Conservation (phyloP, 1,140 invertebrate species). For the Scaptomyza pallida region DNA sequence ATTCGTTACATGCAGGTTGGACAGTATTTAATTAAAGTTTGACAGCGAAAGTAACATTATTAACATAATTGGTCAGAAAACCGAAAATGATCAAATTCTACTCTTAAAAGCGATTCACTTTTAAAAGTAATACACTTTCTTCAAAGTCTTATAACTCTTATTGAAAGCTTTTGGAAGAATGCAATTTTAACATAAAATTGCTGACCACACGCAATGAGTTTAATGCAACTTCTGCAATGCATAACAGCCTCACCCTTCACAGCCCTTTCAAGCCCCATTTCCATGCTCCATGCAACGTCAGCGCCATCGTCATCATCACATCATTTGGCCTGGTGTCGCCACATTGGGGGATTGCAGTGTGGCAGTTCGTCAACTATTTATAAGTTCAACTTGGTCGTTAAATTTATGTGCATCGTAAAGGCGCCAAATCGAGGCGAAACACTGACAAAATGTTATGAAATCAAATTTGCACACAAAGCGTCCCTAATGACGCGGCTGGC, state of each 20-base stretch:
- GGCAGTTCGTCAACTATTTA: slow-evolving; percentile 71
- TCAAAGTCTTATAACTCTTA: no score
- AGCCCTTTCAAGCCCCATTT: no score
- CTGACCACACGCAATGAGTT: slow-evolving; percentile 14
- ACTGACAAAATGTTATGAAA: slow-evolving; percentile 78
- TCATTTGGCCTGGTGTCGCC: slow-evolving; percentile 28
- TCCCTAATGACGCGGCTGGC: slow-evolving; percentile 63
- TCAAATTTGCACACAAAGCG: slow-evolving; percentile 77
- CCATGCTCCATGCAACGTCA: slow-evolving; percentile 2
- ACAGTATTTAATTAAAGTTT: no score
- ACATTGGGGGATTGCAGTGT: slow-evolving; percentile 5
- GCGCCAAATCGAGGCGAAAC: slow-evolving; percentile 53
- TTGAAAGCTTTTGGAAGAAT: no score
- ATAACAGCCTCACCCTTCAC: neutral
- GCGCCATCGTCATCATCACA: slow-evolving; percentile 52
- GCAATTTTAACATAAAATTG: no score
- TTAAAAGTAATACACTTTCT: no score
- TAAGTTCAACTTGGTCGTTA: slow-evolving; percentile 68
- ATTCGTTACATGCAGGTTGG: no score
- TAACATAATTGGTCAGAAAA: no score
- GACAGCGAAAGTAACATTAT: no score
- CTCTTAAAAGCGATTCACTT: no score
- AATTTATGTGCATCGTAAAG: slow-evolving; percentile 77
- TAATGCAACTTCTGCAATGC: neutral
- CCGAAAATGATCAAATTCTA: no score